Evolutionary conservation across 2,797 vertebrate species (phyloP).

Genomic region (Sebastolobus alascanus): DNA sequence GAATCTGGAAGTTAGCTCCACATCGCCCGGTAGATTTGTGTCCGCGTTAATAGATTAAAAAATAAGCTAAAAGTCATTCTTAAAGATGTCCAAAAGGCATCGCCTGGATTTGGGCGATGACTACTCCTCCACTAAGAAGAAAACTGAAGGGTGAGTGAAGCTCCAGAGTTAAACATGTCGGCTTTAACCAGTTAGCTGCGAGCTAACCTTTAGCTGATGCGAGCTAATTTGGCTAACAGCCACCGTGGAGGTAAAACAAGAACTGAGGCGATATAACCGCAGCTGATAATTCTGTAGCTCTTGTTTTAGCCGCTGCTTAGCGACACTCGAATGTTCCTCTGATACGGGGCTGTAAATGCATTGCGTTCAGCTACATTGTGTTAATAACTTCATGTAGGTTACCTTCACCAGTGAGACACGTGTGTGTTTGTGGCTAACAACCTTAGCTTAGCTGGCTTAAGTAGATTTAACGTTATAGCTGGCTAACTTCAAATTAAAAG

Average conservation of each 20-base stretch:
- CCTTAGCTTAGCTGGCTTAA: background rate
- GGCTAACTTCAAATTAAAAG: too few relatives aligned
- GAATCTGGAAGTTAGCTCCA: slow-evolving; percentile 61
- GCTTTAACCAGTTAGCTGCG: slow-evolving; percentile 12
- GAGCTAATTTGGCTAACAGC: slow-evolving; percentile 50
- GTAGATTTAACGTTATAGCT: background rate
- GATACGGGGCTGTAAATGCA: fast-evolving
- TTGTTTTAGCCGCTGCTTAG: fast-evolving
- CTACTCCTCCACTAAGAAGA: slow-evolving; percentile 91
- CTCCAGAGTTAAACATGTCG: background rate
- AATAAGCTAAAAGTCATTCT: background rate
- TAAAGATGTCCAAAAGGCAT: slow-evolving; percentile 93
- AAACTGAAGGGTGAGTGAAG: slow-evolving; percentile 89
- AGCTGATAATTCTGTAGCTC: background rate
- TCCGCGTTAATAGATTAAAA: slow-evolving; percentile 12
- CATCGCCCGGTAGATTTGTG: slow-evolving; percentile 42
- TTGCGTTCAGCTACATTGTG: too few relatives aligned
- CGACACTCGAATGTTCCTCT: fast-evolving
- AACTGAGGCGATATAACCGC: slow-evolving; percentile 1
- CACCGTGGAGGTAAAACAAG: slow-evolving; percentile 11
- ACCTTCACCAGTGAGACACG: slow-evolving; percentile 46
- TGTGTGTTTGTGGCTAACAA: slow-evolving; percentile 63
- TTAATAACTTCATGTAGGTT: background rate
- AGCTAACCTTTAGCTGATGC: slow-evolving; percentile 53
- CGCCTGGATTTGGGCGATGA: slow-evolving; percentile 93